phyloP scores from a whole-genome alignment of 1,140 invertebrate species.

The Brachionus sp. region DNA sequence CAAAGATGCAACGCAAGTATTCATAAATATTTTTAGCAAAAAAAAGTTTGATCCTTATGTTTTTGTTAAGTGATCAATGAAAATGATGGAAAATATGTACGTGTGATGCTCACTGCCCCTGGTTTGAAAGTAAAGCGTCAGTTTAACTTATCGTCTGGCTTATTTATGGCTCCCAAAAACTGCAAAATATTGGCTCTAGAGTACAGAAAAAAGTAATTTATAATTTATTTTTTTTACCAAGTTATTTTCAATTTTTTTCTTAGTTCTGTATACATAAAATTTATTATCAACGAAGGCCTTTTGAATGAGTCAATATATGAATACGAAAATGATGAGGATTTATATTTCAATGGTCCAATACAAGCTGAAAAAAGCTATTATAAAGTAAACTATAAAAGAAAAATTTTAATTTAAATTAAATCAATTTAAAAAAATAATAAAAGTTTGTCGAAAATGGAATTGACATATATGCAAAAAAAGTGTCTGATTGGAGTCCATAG shows the following conservation, averaged over 20 bases:
- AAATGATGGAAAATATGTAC: conserved; percentile 27
- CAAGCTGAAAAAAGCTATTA: conserved; percentile 32
- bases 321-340: conserved; percentile 6
- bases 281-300: conserved; percentile 12
- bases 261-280: conserved; percentile 31
- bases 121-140: background rate
- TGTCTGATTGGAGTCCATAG: background rate
- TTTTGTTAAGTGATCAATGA: conserved; percentile 26
- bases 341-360: conserved; percentile 11
- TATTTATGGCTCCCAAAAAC: background rate
- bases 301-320: background rate
- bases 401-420: background rate
- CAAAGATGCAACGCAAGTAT: conserved; percentile 15
- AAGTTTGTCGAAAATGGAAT: conserved; percentile 24
- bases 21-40: background rate
- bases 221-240: background rate
- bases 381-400: background rate
- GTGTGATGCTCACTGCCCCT: conserved; percentile 1
- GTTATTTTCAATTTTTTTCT: background rate
- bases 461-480: conserved; percentile 34
- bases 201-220: conserved; percentile 14
- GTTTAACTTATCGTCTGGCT: background rate
- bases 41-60: background rate
- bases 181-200: background rate
- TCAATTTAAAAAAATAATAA: background rate